phyloP scores from a whole-genome alignment of 2,113 vertebrate genomes.

The Mobula hypostoma region DNA sequence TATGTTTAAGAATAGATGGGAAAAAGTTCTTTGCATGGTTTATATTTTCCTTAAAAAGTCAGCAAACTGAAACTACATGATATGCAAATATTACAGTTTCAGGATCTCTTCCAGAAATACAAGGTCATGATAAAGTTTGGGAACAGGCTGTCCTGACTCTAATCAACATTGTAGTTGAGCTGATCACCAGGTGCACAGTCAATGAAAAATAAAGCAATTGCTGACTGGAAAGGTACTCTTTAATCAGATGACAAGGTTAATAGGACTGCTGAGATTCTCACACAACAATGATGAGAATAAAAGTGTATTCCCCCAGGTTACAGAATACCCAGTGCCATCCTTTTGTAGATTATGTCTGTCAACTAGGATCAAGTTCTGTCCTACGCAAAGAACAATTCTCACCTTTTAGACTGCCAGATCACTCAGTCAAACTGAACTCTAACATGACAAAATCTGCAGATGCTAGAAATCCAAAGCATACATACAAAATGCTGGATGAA shows the following conservation, averaged over 20 bases:
- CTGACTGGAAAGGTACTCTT: not conserved
- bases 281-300: not conserved
- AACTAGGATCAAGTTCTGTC: not conserved
- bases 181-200: not conserved
- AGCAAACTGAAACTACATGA: not conserved
- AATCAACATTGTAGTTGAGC: not conserved
- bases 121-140: not conserved
- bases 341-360: not conserved
- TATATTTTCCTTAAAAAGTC: not conserved
- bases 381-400: not conserved
- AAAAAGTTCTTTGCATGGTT: not conserved
- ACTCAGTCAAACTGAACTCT: not conserved
- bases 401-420: not conserved
- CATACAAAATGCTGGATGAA: no score
- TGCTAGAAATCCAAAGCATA: no score
- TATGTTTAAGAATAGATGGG: not conserved
- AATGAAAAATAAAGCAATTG: not conserved
- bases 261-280: not conserved
- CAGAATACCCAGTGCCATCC: not conserved
- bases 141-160: not conserved
- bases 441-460: no score
- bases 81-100: not conserved
- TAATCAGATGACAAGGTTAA: not conserved
- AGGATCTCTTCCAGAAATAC: constrained; percentile 14
- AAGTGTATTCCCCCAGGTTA: not conserved